Conservation (phyloP, 2,113 vertebrate genomes). For the Anas platyrhynchos region DNA sequence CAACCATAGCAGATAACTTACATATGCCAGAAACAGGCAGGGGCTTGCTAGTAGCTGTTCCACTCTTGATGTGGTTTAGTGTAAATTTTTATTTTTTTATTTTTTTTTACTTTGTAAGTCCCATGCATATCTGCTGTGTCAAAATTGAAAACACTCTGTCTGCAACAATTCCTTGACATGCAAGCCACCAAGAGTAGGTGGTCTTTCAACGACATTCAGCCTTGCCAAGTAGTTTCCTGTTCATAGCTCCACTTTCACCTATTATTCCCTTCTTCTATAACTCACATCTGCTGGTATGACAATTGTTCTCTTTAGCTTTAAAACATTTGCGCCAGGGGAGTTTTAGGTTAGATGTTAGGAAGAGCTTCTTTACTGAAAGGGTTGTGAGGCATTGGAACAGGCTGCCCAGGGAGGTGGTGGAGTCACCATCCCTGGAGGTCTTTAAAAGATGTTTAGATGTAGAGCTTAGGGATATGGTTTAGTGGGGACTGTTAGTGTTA, state of each 20-base stretch:
- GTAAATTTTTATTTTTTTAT: not conserved
- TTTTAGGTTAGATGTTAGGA: no score
- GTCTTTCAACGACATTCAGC: not conserved
- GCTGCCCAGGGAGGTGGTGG: no score
- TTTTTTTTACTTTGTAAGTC: not conserved
- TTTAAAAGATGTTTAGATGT: no score
- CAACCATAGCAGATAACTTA: not conserved
- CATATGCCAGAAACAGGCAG: not conserved
- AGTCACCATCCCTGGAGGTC: no score
- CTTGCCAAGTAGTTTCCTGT: not conserved
- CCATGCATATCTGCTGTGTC: not conserved
- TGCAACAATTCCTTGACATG: not conserved
- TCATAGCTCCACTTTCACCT: not conserved
- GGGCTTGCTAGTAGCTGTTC: not conserved
- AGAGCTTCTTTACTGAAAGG: no score
- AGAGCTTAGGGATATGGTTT: no score
- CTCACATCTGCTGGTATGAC: not conserved
- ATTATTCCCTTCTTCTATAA: not conserved
- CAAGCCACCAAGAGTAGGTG: not conserved
- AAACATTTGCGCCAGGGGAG: not conserved
- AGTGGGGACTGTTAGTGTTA: no score
- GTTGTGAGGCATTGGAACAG: no score
- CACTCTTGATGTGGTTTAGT: not conserved
- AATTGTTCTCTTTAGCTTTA: not conserved
- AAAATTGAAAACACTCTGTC: not conserved